Percentiles rank a stretch among this genome's conserved stretches.
Conservation (phyloP, 23 tunicate species). For the Ciona savignyi region DNA sequence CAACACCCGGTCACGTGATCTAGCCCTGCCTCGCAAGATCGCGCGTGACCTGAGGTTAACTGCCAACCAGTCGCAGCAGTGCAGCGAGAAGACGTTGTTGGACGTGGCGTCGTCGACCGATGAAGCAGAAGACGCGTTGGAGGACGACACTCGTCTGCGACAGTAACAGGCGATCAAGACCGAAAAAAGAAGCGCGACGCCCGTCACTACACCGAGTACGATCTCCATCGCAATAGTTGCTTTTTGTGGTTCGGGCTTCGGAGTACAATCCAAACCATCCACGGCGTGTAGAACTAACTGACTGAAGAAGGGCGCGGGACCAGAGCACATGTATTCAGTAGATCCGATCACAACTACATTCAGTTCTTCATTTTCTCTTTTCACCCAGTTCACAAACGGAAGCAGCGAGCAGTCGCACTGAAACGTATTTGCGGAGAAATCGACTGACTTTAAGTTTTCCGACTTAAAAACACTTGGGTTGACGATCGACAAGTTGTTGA, state of each 20-base stretch:
- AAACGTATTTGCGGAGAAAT: conserved; percentile 29
- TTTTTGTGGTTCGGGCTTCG: neutral
- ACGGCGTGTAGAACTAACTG: conserved; percentile 3
- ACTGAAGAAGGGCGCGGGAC: conserved; percentile 10
- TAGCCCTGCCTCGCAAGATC: neutral
- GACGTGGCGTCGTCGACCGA: neutral
- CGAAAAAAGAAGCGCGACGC: neutral
- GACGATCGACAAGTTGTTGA: conserved; percentile 16
- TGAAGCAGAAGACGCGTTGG: conserved; percentile 3
- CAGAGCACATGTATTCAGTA: conserved; percentile 11
- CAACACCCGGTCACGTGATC: conserved; percentile 2
- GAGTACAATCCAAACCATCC: conserved; percentile 7
- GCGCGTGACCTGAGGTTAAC: no score
- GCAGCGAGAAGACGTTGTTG: neutral
- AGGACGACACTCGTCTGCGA: neutral
- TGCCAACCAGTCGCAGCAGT: conserved; percentile 10
- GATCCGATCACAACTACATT: conserved; percentile 10
- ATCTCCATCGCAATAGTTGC: neutral
- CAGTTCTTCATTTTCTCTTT: no score
- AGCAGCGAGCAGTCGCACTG: conserved; percentile 24
- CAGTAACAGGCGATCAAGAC: conserved; percentile 8
- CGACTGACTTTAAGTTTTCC: conserved; percentile 9
- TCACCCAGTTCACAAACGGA: conserved; percentile 22
- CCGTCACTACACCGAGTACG: neutral
- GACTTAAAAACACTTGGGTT: conserved; percentile 4